These are phyloP conservation scores for Drosophila pallidifrons DNA, from an alignment of 1,140 invertebrate species.

Conservation along the genomic window DNA sequence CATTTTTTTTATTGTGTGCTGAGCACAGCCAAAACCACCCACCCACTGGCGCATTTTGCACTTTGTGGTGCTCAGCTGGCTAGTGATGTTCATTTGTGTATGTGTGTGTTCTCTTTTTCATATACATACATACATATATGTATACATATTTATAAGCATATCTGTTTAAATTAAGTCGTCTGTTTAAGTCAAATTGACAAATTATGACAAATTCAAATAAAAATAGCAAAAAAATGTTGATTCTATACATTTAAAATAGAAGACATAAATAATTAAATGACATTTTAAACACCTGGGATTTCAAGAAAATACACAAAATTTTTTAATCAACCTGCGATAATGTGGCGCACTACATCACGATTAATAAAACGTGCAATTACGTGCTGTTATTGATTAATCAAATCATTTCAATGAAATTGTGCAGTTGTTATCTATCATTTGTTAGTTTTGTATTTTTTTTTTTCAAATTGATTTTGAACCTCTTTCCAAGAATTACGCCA, in stretches of 20 bases:
- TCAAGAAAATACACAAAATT: not conserved
- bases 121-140: not conserved
- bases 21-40: slow-evolving; percentile 23
- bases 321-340: not conserved
- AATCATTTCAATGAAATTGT: not conserved
- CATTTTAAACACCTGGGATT: not conserved
- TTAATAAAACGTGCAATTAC: not conserved
- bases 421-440: too few relatives aligned
- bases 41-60: slow-evolving; percentile 53
- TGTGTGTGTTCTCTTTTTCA: slow-evolving; percentile 21
- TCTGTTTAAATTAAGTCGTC: slow-evolving; percentile 11
- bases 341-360: not conserved
- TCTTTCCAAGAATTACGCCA: slow-evolving; percentile 27
- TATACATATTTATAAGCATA: not conserved
- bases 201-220: slow-evolving; percentile 26
- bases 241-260: slow-evolving; percentile 1
- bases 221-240: slow-evolving; percentile 9
- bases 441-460: too few relatives aligned
- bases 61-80: slow-evolving; percentile 40
- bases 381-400: slow-evolving; percentile 7
- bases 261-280: not conserved
- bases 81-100: not conserved
- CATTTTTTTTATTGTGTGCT: slow-evolving; percentile 31
- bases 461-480: slow-evolving; percentile 3
- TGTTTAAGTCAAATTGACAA: slow-evolving; percentile 33